These are phyloP conservation scores for Drosophila leontia DNA, from an alignment of 1,140 invertebrate species.

Conservation along the genomic window DNA sequence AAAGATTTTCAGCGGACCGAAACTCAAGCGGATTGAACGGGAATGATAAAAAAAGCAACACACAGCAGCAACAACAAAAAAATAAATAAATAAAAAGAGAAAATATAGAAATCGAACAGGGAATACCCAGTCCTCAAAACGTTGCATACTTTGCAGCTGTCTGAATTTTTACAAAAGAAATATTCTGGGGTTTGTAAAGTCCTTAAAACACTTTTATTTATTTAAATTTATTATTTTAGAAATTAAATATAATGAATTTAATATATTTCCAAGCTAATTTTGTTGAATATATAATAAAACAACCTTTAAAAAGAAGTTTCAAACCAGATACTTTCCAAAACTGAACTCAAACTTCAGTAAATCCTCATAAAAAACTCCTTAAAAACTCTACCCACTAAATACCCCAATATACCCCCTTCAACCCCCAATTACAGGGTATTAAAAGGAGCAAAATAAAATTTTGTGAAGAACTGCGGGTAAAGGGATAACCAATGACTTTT, in stretches of 20 bases:
- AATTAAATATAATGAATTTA: neutral
- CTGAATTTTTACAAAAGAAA: neutral
- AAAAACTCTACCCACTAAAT: neutral
- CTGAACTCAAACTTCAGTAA: no score
- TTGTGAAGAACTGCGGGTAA: slow-evolving; percentile 36
- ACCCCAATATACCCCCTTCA: neutral
- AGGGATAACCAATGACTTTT: slow-evolving; percentile 76
- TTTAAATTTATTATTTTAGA: neutral
- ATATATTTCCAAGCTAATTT: neutral
- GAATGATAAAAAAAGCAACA: slow-evolving; percentile 20
- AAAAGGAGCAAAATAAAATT: neutral
- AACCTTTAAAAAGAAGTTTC: no score
- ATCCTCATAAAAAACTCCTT: no score
- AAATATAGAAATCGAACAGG: neutral
- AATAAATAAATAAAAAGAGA: neutral
- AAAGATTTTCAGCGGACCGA: slow-evolving; percentile 61
- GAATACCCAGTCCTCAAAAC: neutral
- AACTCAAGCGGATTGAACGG: slow-evolving; percentile 54
- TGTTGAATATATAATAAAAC: no score
- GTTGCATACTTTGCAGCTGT: neutral
- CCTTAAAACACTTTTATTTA: neutral
- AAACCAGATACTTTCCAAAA: no score
- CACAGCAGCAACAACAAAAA: neutral
- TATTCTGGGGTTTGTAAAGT: neutral
- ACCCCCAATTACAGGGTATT: slow-evolving; percentile 18